phyloP scores from a whole-genome alignment of 1,140 invertebrate species.

The Ostrea edulis region DNA sequence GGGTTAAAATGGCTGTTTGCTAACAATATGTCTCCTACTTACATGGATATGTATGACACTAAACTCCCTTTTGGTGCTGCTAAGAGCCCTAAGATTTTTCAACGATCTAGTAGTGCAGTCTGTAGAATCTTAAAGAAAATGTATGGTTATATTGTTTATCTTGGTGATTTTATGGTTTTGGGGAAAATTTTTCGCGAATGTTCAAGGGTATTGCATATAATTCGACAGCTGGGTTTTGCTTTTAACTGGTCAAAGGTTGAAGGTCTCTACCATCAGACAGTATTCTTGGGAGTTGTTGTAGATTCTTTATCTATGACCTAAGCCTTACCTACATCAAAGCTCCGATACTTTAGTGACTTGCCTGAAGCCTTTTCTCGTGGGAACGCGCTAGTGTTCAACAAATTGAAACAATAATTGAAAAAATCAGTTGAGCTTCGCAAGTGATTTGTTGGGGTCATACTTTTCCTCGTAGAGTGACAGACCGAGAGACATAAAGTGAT shows the following conservation, averaged over 20 bases:
- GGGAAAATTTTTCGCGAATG: conserved; percentile 26
- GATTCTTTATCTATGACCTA: background rate
- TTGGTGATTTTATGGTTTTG: conserved; percentile 50
- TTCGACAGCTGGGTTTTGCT: conserved; percentile 38
- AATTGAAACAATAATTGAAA: conserved; percentile 50
- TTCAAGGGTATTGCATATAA: conserved; percentile 25
- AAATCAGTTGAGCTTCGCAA: conserved; percentile 49
- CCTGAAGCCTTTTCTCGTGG: background rate
- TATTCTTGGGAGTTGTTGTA: conserved; percentile 47
- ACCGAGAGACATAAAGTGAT: conserved; percentile 19
- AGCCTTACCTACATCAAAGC: background rate
- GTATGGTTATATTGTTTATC: conserved; percentile 43
- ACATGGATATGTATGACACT: conserved; percentile 42
- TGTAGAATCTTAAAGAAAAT: conserved; percentile 43
- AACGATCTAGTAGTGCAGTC: conserved; percentile 37
- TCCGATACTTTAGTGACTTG: background rate
- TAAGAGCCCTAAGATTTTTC: conserved; percentile 47
- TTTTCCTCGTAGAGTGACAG: conserved; percentile 43
- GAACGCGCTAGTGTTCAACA: conserved; percentile 18
- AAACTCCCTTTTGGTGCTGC: conserved; percentile 46
- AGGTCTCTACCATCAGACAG: background rate
- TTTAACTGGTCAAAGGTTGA: conserved; percentile 44
- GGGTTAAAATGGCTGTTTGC: conserved; percentile 48
- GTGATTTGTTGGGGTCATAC: conserved; percentile 44
- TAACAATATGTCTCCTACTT: background rate